These are phyloP conservation scores for Steinernema hermaphroditum DNA, from an alignment of 2,888 invertebrate species.

Conservation along the genomic window DNA sequence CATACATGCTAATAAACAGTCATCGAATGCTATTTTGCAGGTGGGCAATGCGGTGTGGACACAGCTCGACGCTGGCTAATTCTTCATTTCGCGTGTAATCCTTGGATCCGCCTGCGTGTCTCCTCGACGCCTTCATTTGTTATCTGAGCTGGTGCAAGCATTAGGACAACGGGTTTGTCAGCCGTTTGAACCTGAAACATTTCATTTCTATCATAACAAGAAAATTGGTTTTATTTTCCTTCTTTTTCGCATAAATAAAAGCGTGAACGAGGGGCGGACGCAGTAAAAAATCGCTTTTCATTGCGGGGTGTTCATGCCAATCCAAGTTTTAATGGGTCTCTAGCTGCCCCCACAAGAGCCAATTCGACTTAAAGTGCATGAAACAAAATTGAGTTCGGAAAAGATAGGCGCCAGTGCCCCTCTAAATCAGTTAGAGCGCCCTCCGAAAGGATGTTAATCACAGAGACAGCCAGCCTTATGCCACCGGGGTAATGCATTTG, in stretches of 20 bases:
- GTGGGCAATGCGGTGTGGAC: too few relatives aligned
- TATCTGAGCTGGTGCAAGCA: slow-evolving; percentile 39
- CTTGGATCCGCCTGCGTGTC: neutral
- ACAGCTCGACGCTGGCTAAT: too few relatives aligned
- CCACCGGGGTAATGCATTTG: too few relatives aligned
- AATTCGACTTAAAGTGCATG: slow-evolving; percentile 24
- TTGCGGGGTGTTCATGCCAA: slow-evolving; percentile 6
- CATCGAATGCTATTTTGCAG: too few relatives aligned
- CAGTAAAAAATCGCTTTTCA: slow-evolving; percentile 11
- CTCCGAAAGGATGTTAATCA: neutral
- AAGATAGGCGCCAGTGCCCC: neutral
- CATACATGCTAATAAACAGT: too few relatives aligned
- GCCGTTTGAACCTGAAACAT: slow-evolving; percentile 40
- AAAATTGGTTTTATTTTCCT: slow-evolving; percentile 3
- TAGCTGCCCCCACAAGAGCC: slow-evolving; percentile 19
- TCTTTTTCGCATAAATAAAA: neutral
- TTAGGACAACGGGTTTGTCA: slow-evolving; percentile 41
- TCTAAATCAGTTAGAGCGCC: neutral
- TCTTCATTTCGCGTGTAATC: neutral
- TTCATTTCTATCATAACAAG: neutral
- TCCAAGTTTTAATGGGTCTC: slow-evolving; percentile 31
- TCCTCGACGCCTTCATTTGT: slow-evolving; percentile 18
- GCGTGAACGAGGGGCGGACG: neutral
- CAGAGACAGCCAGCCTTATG: too few relatives aligned
- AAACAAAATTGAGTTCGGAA: slow-evolving; percentile 9